Base-by-base conservation (phyloP, 2,888 invertebrate species). In the Drosophila testacea region DNA sequence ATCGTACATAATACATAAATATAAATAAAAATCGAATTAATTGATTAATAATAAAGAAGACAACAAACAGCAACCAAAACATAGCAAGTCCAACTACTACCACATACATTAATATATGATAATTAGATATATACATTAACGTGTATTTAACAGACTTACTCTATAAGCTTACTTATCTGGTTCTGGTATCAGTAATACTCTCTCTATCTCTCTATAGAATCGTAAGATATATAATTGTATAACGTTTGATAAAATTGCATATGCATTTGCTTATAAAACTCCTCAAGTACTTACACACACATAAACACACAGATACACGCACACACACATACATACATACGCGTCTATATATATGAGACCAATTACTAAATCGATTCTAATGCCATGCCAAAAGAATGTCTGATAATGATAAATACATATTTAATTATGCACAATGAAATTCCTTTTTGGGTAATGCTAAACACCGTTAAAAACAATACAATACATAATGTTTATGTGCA, bases 161-260 rank as follows among this genome's bases (percentile, higher is more conserved):
- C 52, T 52, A 51, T 83, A 86, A 83, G 88, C 83, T 86, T 86
- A 71, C 56, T 62, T 48, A 56, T 56, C n/a, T 65, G 83, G 83
- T 88, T 88, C 66, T 80, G 83, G 83, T 80, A 72, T 83, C 80
- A 67, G 67, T 74, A 83, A 76, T 66, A 68, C 56, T 42, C 36
- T 36, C 36, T 61, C 42, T 52, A 16, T 61, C 46, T 54, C 36
- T 48, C 16, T 22, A 16, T 48, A 79, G 79, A 16, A 36, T 50
- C 52, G 46, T 81, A 78, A 81, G 79, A 69, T 63, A 39, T 68
- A 66, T 71, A 69, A 66, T 81, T 81, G 83, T 84, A 69, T 87
- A 86, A 79, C 71, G 69, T 69, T 79, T 38, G 69, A 65, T 76
- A 68, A 88, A 83, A 83, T 88, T 84, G 83, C 89, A 86, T 80